Percentiles rank a stretch among this genome's conserved stretches.
These are phyloP conservation scores for Mnemiopsis leidyi DNA, from an alignment of 37 sponge, comb jelly and placozoan genomes.

Conservation along the genomic window DNA sequence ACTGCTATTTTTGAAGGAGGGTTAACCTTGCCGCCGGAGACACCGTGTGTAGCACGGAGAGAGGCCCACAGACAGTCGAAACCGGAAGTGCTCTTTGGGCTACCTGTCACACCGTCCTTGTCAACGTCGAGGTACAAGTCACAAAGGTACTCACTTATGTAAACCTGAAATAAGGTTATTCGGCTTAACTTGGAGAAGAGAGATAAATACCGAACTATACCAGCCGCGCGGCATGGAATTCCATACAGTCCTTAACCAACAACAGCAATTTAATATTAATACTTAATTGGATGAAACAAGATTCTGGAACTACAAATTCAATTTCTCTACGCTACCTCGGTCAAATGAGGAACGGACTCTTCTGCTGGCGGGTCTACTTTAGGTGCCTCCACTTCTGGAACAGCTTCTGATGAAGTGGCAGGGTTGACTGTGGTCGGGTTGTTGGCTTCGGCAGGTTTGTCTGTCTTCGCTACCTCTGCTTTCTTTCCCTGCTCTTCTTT, in stretches of 20 bases:
- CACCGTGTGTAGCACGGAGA: constrained; percentile 45
- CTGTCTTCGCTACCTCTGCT: background rate
- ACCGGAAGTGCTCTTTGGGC: background rate
- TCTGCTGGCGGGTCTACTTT: background rate
- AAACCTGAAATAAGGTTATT: constrained; percentile 49
- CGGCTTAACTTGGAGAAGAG: too few relatives aligned
- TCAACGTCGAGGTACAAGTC: constrained; percentile 50
- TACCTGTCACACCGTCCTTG: constrained; percentile 56
- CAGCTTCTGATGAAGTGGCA: background rate
- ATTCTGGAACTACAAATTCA: too few relatives aligned
- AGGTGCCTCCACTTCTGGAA: background rate
- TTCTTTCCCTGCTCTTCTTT: background rate
- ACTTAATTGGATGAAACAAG: too few relatives aligned
- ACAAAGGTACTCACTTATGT: constrained; percentile 50
- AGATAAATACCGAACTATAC: too few relatives aligned
- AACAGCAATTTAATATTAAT: too few relatives aligned
- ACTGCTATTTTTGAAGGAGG: too few relatives aligned
- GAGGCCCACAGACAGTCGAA: constrained; percentile 53
- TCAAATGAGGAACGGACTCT: constrained; percentile 6
- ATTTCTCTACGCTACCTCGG: too few relatives aligned
- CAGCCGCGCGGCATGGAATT: too few relatives aligned
- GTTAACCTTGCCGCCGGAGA: constrained; percentile 41
- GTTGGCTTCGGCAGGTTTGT: background rate
- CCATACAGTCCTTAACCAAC: too few relatives aligned
- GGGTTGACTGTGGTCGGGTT: background rate